These are phyloP conservation scores for Balaeniceps rex DNA, from an alignment of 2,113 vertebrate genomes.

Conservation along the genomic window DNA sequence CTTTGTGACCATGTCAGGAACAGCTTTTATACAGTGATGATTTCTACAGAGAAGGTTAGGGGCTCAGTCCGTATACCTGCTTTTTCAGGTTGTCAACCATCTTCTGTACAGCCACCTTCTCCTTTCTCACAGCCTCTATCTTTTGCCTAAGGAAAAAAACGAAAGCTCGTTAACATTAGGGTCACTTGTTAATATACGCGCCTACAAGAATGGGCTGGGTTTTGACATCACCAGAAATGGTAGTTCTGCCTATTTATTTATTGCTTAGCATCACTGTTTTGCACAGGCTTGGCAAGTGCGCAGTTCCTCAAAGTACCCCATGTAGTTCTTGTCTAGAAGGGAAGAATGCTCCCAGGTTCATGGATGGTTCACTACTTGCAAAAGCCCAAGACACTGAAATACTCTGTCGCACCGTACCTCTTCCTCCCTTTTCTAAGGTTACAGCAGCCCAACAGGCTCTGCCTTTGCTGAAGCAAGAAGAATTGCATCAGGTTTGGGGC, in stretches of 20 bases:
- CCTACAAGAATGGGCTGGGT: not conserved
- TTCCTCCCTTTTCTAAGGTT: not conserved
- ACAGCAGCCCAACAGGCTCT: not conserved
- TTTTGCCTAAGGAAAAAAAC: conserved; percentile 73
- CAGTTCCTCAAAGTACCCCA: not conserved
- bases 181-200: not conserved
- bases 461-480: not conserved
- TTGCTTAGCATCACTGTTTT: not conserved
- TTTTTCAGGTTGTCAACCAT: conserved; percentile 81
- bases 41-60: not conserved
- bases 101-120: conserved; percentile 79
- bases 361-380: not conserved
- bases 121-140: conserved; percentile 79
- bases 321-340: not conserved
- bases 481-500: not conserved
- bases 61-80: conserved; percentile 72
- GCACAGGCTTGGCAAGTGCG: not conserved
- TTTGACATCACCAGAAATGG: not conserved
- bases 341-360: not conserved
- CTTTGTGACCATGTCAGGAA: not conserved
- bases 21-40: not conserved
- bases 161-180: not conserved
- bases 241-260: not conserved
- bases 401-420: not conserved
- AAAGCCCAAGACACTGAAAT: not conserved